A percentile compares a stretch with the other conserved stretches of the same genome.
phyloP scores from a whole-genome alignment of 2,888 invertebrate species.

The Epistrophella euchroma region DNA sequence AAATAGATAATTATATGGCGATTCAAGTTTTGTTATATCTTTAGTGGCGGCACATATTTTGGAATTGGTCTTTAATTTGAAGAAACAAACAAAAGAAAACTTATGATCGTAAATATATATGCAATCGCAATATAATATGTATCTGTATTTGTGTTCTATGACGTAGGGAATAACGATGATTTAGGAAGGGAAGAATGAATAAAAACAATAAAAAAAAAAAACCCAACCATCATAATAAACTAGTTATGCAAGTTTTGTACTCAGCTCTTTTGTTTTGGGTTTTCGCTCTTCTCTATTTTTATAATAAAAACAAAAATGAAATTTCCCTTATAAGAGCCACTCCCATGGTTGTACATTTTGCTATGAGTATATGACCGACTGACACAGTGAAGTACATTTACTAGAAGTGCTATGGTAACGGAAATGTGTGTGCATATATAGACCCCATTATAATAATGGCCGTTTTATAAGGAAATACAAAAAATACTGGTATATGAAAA shows the following conservation, averaged over 20 bases:
- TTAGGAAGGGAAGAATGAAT: conserved; percentile 9
- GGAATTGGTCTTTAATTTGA: conserved; percentile 2
- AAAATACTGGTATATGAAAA: not conserved
- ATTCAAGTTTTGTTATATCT: not conserved
- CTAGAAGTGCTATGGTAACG: conserved; percentile 4
- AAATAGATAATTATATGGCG: not conserved
- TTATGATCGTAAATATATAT: not conserved
- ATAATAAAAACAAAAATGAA: conserved; percentile 25
- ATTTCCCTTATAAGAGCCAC: conserved; percentile 16
- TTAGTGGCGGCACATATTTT: not conserved
- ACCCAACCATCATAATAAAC: conserved; percentile 3
- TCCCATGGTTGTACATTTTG: conserved; percentile 10
- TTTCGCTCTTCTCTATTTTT: conserved; percentile 45
- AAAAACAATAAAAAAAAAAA: conserved; percentile 14
- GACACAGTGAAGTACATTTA: conserved; percentile 38
- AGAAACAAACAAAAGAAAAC: not conserved
- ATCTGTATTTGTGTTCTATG: not conserved
- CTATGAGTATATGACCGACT: conserved; percentile 39
- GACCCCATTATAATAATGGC: not conserved
- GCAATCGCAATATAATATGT: not conserved
- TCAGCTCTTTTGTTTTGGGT: conserved; percentile 70
- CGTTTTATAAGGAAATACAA: not conserved
- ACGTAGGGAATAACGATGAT: not conserved
- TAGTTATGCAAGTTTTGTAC: conserved; percentile 70
- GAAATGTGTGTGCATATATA: conserved; percentile 18